These are phyloP conservation scores for Nemurella pictetii DNA, from an alignment of 2,888 invertebrate genomes.

Conservation along the genomic window DNA sequence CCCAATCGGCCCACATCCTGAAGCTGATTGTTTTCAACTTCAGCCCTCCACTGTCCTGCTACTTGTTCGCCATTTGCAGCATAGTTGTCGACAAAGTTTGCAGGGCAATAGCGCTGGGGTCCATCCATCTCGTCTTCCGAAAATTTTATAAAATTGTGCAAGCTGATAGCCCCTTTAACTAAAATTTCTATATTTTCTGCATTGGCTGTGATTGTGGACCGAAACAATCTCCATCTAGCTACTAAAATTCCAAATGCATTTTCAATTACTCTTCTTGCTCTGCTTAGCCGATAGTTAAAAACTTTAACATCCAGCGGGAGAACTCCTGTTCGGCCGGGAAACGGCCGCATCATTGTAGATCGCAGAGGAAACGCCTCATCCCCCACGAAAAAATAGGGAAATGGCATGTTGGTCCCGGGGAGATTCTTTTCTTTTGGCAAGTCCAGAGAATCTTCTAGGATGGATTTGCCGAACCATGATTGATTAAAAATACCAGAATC, in stretches of 20 bases:
- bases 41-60: constrained; percentile 31
- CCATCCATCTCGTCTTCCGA: background rate
- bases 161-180: constrained; percentile 22
- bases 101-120: background rate
- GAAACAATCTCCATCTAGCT: constrained; percentile 28
- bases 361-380: constrained; percentile 39
- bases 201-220: constrained; percentile 9
- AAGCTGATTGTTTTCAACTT: background rate
- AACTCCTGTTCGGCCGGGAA: constrained; percentile 23
- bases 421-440: background rate
- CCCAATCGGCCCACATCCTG: constrained; percentile 15
- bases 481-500: constrained; percentile 12
- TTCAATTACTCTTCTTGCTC: constrained; percentile 35
- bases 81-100: constrained; percentile 25
- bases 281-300: constrained; percentile 36
- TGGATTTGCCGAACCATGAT: background rate
- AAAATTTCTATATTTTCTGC: constrained; percentile 16
- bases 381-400: constrained; percentile 34
- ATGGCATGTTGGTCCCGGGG: background rate
- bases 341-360: constrained; percentile 34
- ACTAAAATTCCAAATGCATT: constrained; percentile 38
- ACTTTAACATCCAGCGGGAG: constrained; percentile 25
- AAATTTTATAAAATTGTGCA: constrained; percentile 35
- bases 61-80: constrained; percentile 10
- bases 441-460: background rate